Base-by-base conservation (phyloP, 2,113 vertebrate genomes). In the Macaca nemestrina region DNA sequence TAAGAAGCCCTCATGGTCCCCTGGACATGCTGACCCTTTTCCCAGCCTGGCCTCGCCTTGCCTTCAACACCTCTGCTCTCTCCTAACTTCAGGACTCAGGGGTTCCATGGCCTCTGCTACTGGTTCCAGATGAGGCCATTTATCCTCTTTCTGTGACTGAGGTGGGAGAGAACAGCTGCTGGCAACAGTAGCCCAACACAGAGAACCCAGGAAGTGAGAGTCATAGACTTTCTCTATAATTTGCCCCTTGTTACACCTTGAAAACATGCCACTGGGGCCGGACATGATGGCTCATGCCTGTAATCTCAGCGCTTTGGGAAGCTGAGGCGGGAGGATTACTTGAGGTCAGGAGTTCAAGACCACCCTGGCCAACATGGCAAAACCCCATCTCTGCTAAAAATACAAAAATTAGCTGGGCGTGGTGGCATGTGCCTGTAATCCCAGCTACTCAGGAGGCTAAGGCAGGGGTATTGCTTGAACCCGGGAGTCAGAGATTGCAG, bases 41-140 rank as follows among this genome's bases (percentile, higher is more conserved):
- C 27, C 32, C 30, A 16, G 30, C 27, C 52, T 43, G 38, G 11
- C 32, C 20, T n/a, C 72, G 14, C 3, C 0, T 10, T 18, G 72
- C 38, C 73, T 70, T 7, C 67, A 13, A 2, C 30, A 38, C 52
- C 23, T 2, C 8, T 76, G 52, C 14, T 13, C 18, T 48, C 81
- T 45, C 32, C 43, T 55, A 30, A 52, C 88, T 40, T 68, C 52
- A 10, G 84, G 10, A 25, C 68, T 9, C 50, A 17, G 76, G 3
- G n/a, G 22, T 78, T 59, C 83, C 17, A 11, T 48, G 81, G 13
- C 78, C n/a, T 70, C 67, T 30, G 25, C 38, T 38, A 23, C 32
- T 25, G 12, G 45, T 38, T n/a, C 48, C 67, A 9, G 3, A 18
- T 20, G 27, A 13, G n/a, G 22, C 13, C 45, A 1, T 48, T 18